Base-by-base conservation (phyloP, 2,797 vertebrate genomes). In the Danio choprae region DNA sequence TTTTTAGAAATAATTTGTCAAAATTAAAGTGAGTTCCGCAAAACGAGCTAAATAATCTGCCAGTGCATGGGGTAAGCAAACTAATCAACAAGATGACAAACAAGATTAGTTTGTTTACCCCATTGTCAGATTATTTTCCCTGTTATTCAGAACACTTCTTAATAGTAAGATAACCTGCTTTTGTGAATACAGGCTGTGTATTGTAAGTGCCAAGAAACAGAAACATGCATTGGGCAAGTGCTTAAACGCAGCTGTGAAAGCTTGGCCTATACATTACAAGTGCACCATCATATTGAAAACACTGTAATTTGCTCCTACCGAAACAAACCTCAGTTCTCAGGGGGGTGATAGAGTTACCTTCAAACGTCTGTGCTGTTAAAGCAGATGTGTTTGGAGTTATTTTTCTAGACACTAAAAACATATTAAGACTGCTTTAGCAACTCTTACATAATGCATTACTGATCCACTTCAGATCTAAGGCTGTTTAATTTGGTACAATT, bases 191-290 rank as follows among this genome's bases (percentile, higher is more conserved):
- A 29, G 29, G 29, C 29, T 29, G 29, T 78, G 53, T 55, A 51
- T 60, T 86, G 71, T 74, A 67, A 74, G 50, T 46, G 18, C 29
- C 16, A 62, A 62, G 62, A 64, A 71, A 51, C 18, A 59, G 44
- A 78, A 38, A 60, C 76, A 60, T 68, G 55, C 64, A 69, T 69
- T 59, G 56, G 6, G 29, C 76, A 78, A 69, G 58, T 79, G 55
- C 20, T 20, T 15, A 53, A 70, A 71, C 10, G 44, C 29, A 22
- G n/a, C 50, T 4, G 12, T 50, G 36, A 43, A 62, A 29, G 58
- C 7, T 53, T 71, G 22, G 59, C 73, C 55, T 22, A 44, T 4
- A 29, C 13, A 43, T 43, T 18, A 16, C 48, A 65, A 65, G 40
- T 65, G 40, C 18, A 44, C 41, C 59, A 41, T 65, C 41, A 43